Evolutionary conservation across 2,113 vertebrate genomes (phyloP).

Genomic region (Paralichthys olivaceus): DNA sequence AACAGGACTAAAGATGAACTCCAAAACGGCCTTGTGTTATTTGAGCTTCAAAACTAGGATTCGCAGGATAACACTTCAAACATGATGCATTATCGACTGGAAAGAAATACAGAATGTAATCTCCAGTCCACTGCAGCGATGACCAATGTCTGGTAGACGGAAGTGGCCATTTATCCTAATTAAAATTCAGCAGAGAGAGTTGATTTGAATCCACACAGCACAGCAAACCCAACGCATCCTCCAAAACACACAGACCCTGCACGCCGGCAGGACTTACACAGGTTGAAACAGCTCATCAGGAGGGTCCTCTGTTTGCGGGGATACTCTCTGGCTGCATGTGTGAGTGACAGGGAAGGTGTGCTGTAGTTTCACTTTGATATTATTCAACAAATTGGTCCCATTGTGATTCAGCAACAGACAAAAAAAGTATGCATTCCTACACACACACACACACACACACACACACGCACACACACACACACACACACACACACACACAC

Average conservation of each 20-base stretch:
- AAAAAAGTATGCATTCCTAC: conserved; percentile 9
- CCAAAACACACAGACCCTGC: conserved; percentile 53
- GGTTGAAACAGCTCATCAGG: conserved; percentile 81
- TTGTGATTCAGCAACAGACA: conserved; percentile 1
- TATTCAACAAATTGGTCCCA: conserved; percentile 6
- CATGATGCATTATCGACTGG: conserved; percentile 1
- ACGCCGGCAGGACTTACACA: conserved; percentile 78
- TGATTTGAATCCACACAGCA: conserved; percentile 51
- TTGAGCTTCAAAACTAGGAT: conserved; percentile 1
- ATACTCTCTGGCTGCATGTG: conserved; percentile 70
- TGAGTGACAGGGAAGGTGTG: conserved; percentile 51
- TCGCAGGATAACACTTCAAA: background rate
- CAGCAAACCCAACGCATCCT: conserved; percentile 60
- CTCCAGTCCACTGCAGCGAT: background rate
- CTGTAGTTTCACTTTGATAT: conserved; percentile 16
- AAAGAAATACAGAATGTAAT: conserved; percentile 13
- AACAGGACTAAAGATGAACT: conserved; percentile 12
- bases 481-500: background rate
- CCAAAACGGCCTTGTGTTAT: background rate
- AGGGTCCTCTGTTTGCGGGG: conserved; percentile 76
- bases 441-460: background rate
- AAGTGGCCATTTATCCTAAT: background rate
- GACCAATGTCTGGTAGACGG: background rate
- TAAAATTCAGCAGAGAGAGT: conserved; percentile 7
- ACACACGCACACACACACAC: background rate